Conservation (phyloP, 64 coral and sea anemone genomes). For the Montipora foliosa region DNA sequence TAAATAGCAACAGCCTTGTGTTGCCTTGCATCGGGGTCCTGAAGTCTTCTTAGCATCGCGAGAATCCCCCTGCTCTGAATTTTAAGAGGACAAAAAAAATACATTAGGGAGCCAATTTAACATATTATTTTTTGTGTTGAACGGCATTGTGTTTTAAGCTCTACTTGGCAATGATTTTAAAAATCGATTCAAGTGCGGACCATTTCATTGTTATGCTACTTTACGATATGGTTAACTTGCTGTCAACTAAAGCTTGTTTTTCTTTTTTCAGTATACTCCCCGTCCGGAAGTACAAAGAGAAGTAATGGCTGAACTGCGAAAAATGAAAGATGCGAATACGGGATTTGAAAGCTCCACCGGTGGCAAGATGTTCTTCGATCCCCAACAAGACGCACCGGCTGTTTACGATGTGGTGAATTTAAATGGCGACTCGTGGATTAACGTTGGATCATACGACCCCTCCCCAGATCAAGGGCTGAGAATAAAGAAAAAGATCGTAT, state of each 20-base stretch:
- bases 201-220: neutral
- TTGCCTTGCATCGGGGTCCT: too few species aligned
- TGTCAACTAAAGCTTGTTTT: neutral
- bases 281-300: slow-evolving; percentile 74
- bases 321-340: slow-evolving; percentile 84
- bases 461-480: slow-evolving; percentile 49
- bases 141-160: too few species aligned
- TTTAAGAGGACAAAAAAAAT: too few species aligned
- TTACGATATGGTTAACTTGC: neutral
- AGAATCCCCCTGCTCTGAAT: too few species aligned
- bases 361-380: slow-evolving; percentile 84
- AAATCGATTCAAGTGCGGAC: too few species aligned
- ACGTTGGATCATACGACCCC: slow-evolving; percentile 70
- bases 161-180: too few species aligned
- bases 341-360: slow-evolving; percentile 87
- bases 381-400: slow-evolving; percentile 81
- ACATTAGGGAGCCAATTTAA: too few species aligned
- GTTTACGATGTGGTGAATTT: slow-evolving; percentile 95
- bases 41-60: too few species aligned
- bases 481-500: slow-evolving; percentile 86
- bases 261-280: slow-evolving; percentile 69
- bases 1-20: too few species aligned
- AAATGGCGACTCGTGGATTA: slow-evolving; percentile 81
- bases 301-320: slow-evolving; percentile 71
- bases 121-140: too few species aligned